Conservation (phyloP, 2,888 invertebrate genomes). For the Drosophila antonietae region DNA sequence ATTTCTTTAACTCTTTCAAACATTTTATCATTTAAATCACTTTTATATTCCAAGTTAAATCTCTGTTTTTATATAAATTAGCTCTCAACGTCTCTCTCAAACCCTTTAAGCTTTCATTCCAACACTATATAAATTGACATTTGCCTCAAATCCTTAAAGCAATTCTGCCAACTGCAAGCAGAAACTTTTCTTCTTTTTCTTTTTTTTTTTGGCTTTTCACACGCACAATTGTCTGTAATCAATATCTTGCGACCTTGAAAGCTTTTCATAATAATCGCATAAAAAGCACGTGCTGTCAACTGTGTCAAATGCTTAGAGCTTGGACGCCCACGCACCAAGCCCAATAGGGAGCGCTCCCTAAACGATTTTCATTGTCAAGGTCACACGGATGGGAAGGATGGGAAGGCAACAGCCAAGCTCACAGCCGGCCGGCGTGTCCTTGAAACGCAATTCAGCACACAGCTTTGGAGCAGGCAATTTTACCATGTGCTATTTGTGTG, state of each 20-base stretch:
- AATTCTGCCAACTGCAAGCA: not conserved
- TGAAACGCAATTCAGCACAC: constrained; percentile 46
- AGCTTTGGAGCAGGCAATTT: constrained; percentile 46
- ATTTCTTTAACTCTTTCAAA: not conserved
- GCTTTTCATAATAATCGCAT: constrained; percentile 32
- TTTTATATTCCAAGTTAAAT: not conserved
- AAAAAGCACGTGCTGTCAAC: constrained; percentile 74
- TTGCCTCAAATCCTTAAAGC: not conserved
- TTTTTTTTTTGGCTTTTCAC: constrained; percentile 8
- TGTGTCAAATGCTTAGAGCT: constrained; percentile 54
- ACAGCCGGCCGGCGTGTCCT: constrained; percentile 71
- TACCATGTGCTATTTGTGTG: constrained; percentile 42
- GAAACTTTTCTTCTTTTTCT: constrained; percentile 1
- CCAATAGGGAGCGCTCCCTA: constrained; percentile 54
- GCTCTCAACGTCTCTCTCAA: too few relatives aligned
- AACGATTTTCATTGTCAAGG: constrained; percentile 68
- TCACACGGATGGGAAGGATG: constrained; percentile 57
- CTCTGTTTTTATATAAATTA: not conserved
- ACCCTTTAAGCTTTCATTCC: too few relatives aligned
- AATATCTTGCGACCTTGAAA: constrained; percentile 64
- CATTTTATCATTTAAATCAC: not conserved
- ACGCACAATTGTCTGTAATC: constrained; percentile 45
- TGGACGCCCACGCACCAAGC: constrained; percentile 36
- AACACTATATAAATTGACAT: not conserved
- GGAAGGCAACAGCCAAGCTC: constrained; percentile 5